Percentiles rank a stretch among this genome's conserved stretches.
phyloP scores from a whole-genome alignment of 2,888 invertebrate species.

The Choreutis nemorana region DNA sequence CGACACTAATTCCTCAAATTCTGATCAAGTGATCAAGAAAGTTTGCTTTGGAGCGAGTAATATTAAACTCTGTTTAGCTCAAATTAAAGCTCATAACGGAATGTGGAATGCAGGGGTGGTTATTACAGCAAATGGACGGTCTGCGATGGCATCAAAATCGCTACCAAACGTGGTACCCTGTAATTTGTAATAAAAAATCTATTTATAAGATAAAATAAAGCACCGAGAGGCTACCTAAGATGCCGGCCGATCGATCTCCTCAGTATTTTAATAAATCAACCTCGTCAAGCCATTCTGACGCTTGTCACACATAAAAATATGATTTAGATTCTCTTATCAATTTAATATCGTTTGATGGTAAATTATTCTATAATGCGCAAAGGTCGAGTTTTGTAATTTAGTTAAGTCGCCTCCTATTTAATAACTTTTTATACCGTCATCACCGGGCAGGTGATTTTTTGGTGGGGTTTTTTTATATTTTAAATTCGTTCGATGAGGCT shows the following conservation, averaged over 20 bases:
- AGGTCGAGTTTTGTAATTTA: constrained; percentile 63
- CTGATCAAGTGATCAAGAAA: constrained; percentile 14
- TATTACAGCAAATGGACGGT: constrained; percentile 30
- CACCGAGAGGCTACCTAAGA: constrained; percentile 60
- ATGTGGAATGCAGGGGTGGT: constrained; percentile 23
- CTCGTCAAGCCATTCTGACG: constrained; percentile 45
- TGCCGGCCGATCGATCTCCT: constrained; percentile 53
- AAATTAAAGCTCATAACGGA: constrained; percentile 40
- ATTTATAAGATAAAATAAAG: constrained; percentile 65
- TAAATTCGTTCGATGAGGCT: constrained; percentile 29
- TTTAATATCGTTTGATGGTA: constrained; percentile 29
- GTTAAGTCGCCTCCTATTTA: constrained; percentile 64
- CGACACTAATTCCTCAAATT: constrained; percentile 34
- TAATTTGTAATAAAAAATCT: constrained; percentile 66
- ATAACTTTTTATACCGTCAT: constrained; percentile 46
- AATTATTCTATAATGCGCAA: constrained; percentile 59
- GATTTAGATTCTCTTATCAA: constrained; percentile 40
- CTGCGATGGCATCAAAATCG: constrained; percentile 46
- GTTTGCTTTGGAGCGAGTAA: constrained; percentile 19
- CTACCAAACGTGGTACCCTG: constrained; percentile 63
- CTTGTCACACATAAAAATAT: constrained; percentile 46
- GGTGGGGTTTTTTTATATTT: constrained; percentile 23
- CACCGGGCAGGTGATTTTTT: constrained; percentile 50
- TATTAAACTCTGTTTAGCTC: constrained; percentile 39
- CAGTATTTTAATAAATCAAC: constrained; percentile 49